Evolutionary conservation across 2,797 vertebrate genomes (phyloP), one percentile per base, ranked within the genome.

Genomic region (Sebastolobus alascanus): DNA sequence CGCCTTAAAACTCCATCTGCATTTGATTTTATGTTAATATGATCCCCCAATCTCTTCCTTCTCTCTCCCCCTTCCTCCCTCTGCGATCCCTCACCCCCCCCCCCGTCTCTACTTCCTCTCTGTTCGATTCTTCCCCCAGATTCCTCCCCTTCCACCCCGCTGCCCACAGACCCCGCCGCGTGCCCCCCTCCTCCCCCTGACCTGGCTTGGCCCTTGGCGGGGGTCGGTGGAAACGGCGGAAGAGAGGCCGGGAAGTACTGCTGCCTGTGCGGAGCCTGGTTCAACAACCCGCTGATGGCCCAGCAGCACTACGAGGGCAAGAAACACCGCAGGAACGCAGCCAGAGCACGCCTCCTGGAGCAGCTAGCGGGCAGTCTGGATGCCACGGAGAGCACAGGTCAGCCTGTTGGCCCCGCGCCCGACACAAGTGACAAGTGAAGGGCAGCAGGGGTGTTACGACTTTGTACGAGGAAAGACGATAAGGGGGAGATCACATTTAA

Each of bases 271-370:
- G 93, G 96, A 38, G 96, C 96, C 85, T 97, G 96, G 96, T 97
- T 97, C 90, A 97, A 97, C 93, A 97, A 97, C 90, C 96, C 96
- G 0, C 87, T 96, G 87, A 97, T 97, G 96, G 96, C 96, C 73
- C 96, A 96, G 85, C 96, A 97, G 84, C 96, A 97, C 87, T 97
- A 97, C 50, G 95, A 96, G 85, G 96, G 96, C 69, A 97, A 97
- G 85, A 97, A 97, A 65, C 96, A 97, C 91, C 96, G 96, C 84
- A 95, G 96, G 86, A 97, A 97, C 4, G 96, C 96, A 0, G 95
- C 96, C n/a, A 89, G 96, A 46, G 93, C 95, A 2, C 94, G 94
- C 52, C 95, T 97, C 12, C 89, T 97, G 90, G 95, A 97, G 87
- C 96, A 96, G 90, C 94, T 97, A 60, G 93, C 96, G 2, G 96